Conservation (phyloP, 2,797 vertebrate genomes). For the Enteromius paludinosus region DNA sequence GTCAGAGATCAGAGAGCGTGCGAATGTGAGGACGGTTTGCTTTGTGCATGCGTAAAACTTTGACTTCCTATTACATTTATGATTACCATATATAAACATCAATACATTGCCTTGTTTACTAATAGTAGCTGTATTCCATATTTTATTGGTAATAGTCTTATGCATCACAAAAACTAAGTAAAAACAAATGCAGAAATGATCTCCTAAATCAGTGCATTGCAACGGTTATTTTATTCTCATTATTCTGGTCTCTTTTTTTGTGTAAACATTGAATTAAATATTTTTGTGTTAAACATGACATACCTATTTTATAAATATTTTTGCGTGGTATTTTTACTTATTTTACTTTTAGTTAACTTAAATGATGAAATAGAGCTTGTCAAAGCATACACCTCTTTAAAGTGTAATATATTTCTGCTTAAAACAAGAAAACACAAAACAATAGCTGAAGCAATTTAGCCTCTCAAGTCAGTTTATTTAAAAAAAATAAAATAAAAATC, state of each 20-base stretch:
- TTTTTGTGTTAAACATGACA: not conserved
- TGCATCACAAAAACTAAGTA: not conserved
- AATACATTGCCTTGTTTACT: not conserved
- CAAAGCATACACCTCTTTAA: not conserved
- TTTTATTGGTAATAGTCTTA: not conserved
- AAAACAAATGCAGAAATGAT: not conserved
- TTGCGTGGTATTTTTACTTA: not conserved
- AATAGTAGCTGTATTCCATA: not conserved
- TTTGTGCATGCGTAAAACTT: not conserved
- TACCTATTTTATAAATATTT: not conserved
- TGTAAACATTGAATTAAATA: not conserved
- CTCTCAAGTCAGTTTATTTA: not conserved
- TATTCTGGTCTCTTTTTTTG: not conserved
- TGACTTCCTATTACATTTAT: not conserved
- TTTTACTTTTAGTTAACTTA: not conserved
- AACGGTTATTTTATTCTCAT: not conserved
- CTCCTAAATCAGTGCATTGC: not conserved
- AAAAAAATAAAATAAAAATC: not conserved
- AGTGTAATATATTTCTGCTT: not conserved
- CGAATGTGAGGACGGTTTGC: constrained; percentile 1
- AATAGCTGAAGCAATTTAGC: not conserved
- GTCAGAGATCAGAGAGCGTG: constrained; percentile 5
- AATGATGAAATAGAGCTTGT: not conserved
- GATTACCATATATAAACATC: not conserved
- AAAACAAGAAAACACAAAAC: not conserved